Evolutionary conservation across 2,797 vertebrate genomes (phyloP).

Genomic region (Tadarida brasiliensis): DNA sequence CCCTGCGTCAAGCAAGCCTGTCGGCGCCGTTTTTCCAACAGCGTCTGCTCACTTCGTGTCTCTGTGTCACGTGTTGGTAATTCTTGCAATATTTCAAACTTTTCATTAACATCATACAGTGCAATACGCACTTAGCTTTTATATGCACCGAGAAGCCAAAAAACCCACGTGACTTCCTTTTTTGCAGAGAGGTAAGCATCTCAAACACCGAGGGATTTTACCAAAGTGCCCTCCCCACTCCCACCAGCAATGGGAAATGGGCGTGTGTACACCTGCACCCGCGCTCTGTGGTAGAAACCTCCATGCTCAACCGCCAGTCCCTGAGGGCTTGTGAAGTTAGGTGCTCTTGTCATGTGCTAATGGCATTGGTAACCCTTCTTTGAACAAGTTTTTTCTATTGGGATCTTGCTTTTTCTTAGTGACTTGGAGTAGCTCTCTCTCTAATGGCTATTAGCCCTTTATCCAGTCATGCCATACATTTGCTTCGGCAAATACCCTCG

Average conservation of each 20-base stretch:
- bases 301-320: neutral
- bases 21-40: too few relatives aligned
- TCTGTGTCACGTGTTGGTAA: neutral
- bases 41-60: neutral
- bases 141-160: neutral
- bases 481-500: neutral
- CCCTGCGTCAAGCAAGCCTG: neutral
- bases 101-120: neutral
- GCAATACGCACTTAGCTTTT: neutral
- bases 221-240: neutral
- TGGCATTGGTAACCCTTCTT: neutral
- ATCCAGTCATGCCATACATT: accelerated
- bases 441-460: neutral
- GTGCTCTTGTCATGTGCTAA: neutral
- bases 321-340: neutral
- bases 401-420: neutral
- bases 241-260: neutral
- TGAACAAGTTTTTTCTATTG: neutral
- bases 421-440: neutral
- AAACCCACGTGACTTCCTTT: neutral
- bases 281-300: neutral
- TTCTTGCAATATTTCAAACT: neutral
- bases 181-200: neutral
- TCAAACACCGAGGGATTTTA: neutral
- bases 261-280: too few relatives aligned